Conservation (phyloP, 1,140 invertebrate genomes). For the Saxidomus purpurata region DNA sequence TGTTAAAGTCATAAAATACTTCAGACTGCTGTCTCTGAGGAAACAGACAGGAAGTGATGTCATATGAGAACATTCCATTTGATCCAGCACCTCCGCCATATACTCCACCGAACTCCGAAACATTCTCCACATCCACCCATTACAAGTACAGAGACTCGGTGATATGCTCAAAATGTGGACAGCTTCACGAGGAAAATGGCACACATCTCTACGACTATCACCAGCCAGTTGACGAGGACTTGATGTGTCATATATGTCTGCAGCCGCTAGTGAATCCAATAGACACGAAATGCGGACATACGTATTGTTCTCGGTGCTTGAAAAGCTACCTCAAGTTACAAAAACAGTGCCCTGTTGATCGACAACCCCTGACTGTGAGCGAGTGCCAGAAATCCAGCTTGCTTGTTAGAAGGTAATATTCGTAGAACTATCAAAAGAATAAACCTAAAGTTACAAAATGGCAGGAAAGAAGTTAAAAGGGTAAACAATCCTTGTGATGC, state of each 20-base stretch:
- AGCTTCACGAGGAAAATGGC: conserved; percentile 86
- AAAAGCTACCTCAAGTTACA: conserved; percentile 86
- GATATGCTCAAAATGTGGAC: conserved; percentile 86
- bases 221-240: conserved; percentile 87
- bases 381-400: conserved; percentile 85
- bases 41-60: conserved; percentile 59
- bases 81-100: conserved; percentile 57
- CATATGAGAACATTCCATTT: conserved; percentile 55
- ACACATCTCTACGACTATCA: conserved; percentile 88
- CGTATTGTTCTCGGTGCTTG: conserved; percentile 87
- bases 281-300: conserved; percentile 88
- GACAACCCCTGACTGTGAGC: conserved; percentile 77
- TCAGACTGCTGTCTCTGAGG: background rate
- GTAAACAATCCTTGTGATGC: no score
- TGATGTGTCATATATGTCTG: conserved; percentile 88
- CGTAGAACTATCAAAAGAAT: no score
- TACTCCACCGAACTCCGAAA: conserved; percentile 50
- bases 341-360: conserved; percentile 85
- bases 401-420: conserved; percentile 84
- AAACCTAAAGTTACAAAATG: no score
- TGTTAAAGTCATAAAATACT: background rate
- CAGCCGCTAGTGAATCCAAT: conserved; percentile 86
- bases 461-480: no score
- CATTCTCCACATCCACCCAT: conserved; percentile 51
- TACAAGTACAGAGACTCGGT: conserved; percentile 58